These are phyloP conservation scores for Gallinago paraguaiae DNA, from an alignment of 2,113 vertebrate genomes.

Conservation along the genomic window DNA sequence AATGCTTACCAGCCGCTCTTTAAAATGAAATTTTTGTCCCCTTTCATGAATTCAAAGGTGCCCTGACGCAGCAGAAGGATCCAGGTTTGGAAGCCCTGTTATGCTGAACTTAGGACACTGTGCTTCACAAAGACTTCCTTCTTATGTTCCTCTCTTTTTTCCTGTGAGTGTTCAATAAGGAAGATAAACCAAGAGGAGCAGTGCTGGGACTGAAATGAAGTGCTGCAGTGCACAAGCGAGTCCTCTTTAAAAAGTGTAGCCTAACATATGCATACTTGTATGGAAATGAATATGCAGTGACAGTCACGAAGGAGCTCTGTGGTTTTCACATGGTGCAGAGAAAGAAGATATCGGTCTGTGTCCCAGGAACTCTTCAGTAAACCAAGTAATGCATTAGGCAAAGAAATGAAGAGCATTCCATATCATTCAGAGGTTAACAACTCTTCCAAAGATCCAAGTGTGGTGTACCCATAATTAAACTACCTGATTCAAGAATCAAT, in stretches of 20 bases:
- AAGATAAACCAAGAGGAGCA: background rate
- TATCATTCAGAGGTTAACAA: background rate
- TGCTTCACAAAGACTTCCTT: background rate
- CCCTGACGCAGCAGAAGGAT: background rate
- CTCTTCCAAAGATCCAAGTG: background rate
- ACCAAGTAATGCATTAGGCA: background rate
- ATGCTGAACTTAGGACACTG: background rate
- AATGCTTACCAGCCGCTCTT: background rate
- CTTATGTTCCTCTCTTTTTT: background rate
- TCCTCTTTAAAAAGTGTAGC: background rate
- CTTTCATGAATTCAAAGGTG: fast-evolving
- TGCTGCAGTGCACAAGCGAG: background rate
- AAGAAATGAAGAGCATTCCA: background rate
- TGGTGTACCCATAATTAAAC: background rate
- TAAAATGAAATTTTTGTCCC: background rate
- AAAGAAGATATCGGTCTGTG: background rate
- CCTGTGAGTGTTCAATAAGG: background rate
- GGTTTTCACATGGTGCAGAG: background rate
- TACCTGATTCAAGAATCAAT: background rate
- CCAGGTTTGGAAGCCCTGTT: background rate
- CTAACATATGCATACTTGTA: background rate
- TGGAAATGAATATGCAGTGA: background rate
- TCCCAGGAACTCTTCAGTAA: background rate
- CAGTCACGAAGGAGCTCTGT: background rate
- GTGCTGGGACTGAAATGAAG: background rate